phyloP scores from a whole-genome alignment of 35 echinoderm and acorn worm species.

The Apostichopus californicus region DNA sequence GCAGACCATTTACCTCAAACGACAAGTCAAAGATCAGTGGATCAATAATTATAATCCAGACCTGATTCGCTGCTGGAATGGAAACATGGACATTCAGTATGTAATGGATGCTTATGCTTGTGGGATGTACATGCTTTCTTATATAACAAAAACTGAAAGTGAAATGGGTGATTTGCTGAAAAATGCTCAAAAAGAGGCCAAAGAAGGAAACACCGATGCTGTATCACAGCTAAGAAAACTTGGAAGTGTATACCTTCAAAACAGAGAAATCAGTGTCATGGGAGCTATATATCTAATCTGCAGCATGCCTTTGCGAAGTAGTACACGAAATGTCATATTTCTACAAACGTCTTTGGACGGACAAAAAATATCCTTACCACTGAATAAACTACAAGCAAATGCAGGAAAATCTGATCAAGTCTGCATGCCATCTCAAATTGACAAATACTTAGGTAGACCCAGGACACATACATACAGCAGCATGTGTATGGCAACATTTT shows the following conservation, averaged over 20 bases:
- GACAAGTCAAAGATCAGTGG: constrained; percentile 50
- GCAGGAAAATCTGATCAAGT: constrained; percentile 20
- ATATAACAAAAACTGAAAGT: constrained; percentile 69
- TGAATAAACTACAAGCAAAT: not conserved
- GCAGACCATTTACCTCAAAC: constrained; percentile 45
- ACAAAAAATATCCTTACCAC: constrained; percentile 32
- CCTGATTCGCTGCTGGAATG: constrained; percentile 59
- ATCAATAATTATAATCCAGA: constrained; percentile 54
- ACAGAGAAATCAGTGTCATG: constrained; percentile 72
- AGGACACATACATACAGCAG: not conserved
- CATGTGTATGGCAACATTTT: constrained; percentile 40
- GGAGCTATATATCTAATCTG: constrained; percentile 60
- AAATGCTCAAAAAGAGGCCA: constrained; percentile 59
- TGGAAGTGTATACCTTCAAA: constrained; percentile 62
- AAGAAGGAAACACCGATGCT: constrained; percentile 67
- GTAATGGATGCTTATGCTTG: constrained; percentile 71
- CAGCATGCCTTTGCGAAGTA: constrained; percentile 45
- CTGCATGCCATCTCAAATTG: constrained; percentile 19
- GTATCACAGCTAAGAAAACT: constrained; percentile 51
- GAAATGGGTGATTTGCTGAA: constrained; percentile 67
- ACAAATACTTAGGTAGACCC: constrained; percentile 25
- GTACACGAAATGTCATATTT: constrained; percentile 54
- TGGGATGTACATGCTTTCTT: constrained; percentile 57
- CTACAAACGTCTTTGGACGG: not conserved
- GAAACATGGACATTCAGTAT: constrained; percentile 76